Evolutionary conservation across 2,888 invertebrate species (phyloP).

Genomic region (Volucella inflata): DNA sequence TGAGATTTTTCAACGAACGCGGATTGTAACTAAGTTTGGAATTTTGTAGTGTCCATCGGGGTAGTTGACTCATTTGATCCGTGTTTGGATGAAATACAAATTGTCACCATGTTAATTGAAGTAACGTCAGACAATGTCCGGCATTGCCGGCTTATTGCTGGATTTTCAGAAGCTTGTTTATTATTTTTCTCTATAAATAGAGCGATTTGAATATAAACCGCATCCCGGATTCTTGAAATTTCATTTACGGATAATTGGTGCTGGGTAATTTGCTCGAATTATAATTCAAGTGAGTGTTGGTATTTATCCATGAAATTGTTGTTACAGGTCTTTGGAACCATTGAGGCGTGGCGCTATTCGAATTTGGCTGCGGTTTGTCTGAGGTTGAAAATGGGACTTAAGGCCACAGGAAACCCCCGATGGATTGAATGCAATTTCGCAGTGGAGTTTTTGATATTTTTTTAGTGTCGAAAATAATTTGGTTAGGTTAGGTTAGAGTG

Average conservation of each 20-base stretch:
- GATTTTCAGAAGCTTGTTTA: constrained; percentile 8
- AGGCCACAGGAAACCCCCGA: constrained; percentile 27
- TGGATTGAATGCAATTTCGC: constrained; percentile 15
- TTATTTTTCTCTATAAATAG: constrained; percentile 28
- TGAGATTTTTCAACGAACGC: background rate
- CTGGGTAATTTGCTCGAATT: constrained; percentile 16
- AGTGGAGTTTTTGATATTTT: background rate
- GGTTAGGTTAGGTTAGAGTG: background rate
- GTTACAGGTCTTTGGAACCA: constrained; percentile 5
- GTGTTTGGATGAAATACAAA: constrained; percentile 14
- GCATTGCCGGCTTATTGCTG: constrained; percentile 22
- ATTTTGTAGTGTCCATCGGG: constrained; percentile 8
- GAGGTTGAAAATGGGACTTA: background rate
- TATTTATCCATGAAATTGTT: background rate
- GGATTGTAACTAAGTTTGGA: constrained; percentile 11
- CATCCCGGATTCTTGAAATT: constrained; percentile 40
- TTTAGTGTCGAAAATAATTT: background rate
- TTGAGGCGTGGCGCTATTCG: background rate
- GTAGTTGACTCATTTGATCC: constrained; percentile 58
- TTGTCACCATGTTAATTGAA: constrained; percentile 15
- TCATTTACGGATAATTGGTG: background rate
- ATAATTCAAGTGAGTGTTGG: background rate
- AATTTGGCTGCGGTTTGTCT: constrained; percentile 23
- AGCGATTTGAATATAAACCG: constrained; percentile 31
- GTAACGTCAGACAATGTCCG: constrained; percentile 38